Base-by-base conservation (phyloP, 2,113 vertebrate genomes). In the Oreochromis aureus region DNA sequence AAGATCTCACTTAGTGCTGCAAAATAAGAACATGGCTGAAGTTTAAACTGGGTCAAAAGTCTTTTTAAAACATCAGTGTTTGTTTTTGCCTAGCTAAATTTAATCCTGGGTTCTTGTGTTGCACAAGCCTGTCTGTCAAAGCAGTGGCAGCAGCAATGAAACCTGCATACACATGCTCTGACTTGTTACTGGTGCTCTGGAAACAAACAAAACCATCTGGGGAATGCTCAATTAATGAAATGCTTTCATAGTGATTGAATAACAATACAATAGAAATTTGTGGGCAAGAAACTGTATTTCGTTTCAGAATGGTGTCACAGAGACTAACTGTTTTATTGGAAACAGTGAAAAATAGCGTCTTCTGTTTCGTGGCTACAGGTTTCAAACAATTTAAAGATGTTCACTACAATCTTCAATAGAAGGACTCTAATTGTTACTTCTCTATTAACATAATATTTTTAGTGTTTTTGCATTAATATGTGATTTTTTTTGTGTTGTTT, bases 21-120 rank as follows among this genome's bases (percentile, higher is more conserved):
- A n/a, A 34, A 55, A 48, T 55, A 58, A 51, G 5, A 84, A 36
- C 86, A 53, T 53, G 56, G 4, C 8, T 36, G 73, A n/a, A 81
- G 82, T 87, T 82, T 76, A 44, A 85, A 85, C n/a, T 16, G 36
- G 58, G 56, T 69, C 48, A 54, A 55, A 71, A 82, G 55, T 73
- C 59, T 79, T 88, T 84, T 82, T 84, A 81, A 94, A 93, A 91
- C 54, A 44, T 48, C 76, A 16, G 71, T 87, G 93, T 94, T 93
- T 96, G 91, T 95, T 95, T 94, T 92, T 81, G 90, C 94, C 90
- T 53, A 80, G 84, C 61, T 80, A 48, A 53, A 63, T 86, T 84
- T 96, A 96, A 96, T 95, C 96, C 95, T 61, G 56, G 59, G 86
- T 85, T 66, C 88, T 93, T 86, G 84, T 86, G 91, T 91, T 94